Percentiles rank a stretch among this genome's conserved stretches.
Conservation (phyloP, 2,113 vertebrate genomes). For the Hippocampus mohnikei region DNA sequence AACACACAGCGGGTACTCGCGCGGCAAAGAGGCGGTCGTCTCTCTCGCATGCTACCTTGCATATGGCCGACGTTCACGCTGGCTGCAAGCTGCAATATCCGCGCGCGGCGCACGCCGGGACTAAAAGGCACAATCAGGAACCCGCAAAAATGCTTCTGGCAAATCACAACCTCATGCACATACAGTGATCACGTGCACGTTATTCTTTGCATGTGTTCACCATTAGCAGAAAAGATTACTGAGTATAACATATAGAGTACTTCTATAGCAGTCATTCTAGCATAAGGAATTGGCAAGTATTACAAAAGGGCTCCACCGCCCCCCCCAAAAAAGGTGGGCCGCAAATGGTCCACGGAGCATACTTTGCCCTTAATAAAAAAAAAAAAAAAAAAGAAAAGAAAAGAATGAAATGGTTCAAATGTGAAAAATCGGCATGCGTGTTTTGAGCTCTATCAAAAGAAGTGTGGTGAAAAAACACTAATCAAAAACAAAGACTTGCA, state of each 20-base stretch:
- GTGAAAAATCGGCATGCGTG: neutral
- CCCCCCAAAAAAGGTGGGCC: too few relatives aligned
- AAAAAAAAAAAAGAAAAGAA: too few relatives aligned
- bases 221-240: neutral
- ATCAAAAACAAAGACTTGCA: neutral
- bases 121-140: slow-evolving; percentile 23
- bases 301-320: neutral
- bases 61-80: slow-evolving; percentile 72
- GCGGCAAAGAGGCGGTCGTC: slow-evolving; percentile 61
- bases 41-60: slow-evolving; percentile 53
- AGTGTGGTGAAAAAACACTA: neutral
- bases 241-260: neutral
- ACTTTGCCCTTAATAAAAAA: too few relatives aligned
- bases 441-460: neutral
- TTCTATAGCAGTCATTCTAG: neutral
- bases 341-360: too few relatives aligned
- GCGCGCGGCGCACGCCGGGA: slow-evolving; percentile 52
- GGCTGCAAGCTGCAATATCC: slow-evolving; percentile 66
- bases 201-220: slow-evolving; percentile 13
- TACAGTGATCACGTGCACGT: slow-evolving; percentile 12
- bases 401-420: neutral
- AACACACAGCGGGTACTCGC: slow-evolving; percentile 65
- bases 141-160: slow-evolving; percentile 28
- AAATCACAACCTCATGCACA: slow-evolving; percentile 34
- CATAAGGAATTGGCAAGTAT: neutral